A percentile compares a stretch with the other conserved stretches of the same genome.
Evolutionary conservation across 1,140 invertebrate genomes (phyloP).

Genomic region (Cyrtorhinus lividipennis): DNA sequence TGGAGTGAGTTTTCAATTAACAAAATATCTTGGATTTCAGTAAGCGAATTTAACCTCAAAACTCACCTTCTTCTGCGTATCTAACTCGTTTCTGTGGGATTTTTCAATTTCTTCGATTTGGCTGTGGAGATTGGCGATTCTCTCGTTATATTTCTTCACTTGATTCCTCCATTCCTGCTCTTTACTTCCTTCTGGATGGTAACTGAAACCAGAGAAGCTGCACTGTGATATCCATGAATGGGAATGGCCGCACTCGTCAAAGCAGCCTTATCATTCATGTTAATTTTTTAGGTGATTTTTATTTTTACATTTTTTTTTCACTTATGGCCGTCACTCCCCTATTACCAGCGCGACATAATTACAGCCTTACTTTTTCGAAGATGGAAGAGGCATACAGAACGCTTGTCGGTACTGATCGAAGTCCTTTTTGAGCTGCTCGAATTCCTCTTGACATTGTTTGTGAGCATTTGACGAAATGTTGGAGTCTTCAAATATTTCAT

Average conservation of each 20-base stretch:
- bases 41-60: too few relatives aligned
- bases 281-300: too few relatives aligned
- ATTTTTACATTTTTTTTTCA: too few relatives aligned
- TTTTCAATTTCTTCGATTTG: slow-evolving; percentile 43
- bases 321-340: too few relatives aligned
- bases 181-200: slow-evolving; percentile 23
- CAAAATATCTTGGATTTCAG: too few relatives aligned
- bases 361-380: background rate
- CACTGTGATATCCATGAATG: too few relatives aligned
- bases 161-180: slow-evolving; percentile 40
- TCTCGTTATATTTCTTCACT: slow-evolving; percentile 46
- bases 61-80: slow-evolving; percentile 33
- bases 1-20: too few relatives aligned
- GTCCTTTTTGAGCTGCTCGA: slow-evolving; percentile 32
- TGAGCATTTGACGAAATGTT: slow-evolving; percentile 23
- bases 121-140: slow-evolving; percentile 41
- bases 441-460: slow-evolving; percentile 35
- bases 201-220: too few relatives aligned
- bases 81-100: slow-evolving; percentile 36
- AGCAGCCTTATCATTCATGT: too few relatives aligned
- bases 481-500: slow-evolving; percentile 17
- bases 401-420: slow-evolving; percentile 33
- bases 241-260: too few relatives aligned
- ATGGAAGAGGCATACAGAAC: slow-evolving; percentile 27
- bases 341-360: too few relatives aligned